Conservation (phyloP, 2,888 invertebrate genomes). For the Clanis bilineata region DNA sequence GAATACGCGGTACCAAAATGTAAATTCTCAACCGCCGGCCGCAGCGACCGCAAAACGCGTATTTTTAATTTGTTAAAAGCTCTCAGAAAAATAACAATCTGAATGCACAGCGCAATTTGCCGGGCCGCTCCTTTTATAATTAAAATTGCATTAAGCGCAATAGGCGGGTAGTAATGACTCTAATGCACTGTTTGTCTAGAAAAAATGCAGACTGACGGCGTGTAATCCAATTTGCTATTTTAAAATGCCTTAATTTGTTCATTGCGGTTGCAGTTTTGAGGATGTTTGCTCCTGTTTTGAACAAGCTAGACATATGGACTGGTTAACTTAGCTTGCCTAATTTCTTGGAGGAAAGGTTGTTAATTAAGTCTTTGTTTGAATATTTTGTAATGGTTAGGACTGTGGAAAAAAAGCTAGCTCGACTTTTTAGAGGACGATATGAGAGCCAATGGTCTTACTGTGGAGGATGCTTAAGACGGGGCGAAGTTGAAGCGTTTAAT, state of each 20-base stretch:
- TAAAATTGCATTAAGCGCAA: constrained; percentile 80
- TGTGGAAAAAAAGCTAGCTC: too few relatives aligned
- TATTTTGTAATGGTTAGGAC: background rate
- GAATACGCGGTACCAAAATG: background rate
- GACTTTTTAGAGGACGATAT: too few relatives aligned
- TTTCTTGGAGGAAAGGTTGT: constrained; percentile 1
- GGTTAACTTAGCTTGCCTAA: constrained; percentile 1
- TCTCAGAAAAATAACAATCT: constrained; percentile 74
- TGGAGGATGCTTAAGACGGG: too few relatives aligned
- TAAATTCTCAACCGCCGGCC: constrained; percentile 5
- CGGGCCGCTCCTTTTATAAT: constrained; percentile 74
- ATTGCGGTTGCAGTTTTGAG: background rate
- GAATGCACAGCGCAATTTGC: constrained; percentile 70
- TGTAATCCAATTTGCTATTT: constrained; percentile 53
- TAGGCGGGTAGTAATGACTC: constrained; percentile 60
- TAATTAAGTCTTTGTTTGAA: background rate
- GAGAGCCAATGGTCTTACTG: too few relatives aligned
- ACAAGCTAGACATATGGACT: background rate
- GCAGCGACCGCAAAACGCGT: constrained; percentile 1
- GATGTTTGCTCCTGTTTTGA: background rate
- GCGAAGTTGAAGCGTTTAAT: too few relatives aligned
- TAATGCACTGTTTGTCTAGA: constrained; percentile 68
- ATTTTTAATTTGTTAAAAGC: constrained; percentile 79
- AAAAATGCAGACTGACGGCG: constrained; percentile 57
- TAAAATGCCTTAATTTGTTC: constrained; percentile 51